These are phyloP conservation scores for Elegia similella DNA, from an alignment of 2,888 invertebrate genomes.

Conservation along the genomic window DNA sequence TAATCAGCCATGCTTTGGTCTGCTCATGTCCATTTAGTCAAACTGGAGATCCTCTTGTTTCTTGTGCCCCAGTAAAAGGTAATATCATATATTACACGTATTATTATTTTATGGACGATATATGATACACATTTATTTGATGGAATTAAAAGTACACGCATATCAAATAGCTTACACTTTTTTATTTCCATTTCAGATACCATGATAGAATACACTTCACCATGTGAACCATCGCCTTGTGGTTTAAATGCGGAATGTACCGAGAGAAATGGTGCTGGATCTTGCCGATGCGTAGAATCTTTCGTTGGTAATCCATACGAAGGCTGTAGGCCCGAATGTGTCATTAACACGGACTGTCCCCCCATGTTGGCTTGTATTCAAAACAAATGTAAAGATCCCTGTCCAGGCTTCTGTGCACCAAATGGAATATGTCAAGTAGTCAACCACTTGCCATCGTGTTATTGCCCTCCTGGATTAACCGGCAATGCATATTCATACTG, in stretches of 20 bases:
- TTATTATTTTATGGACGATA: too few relatives aligned
- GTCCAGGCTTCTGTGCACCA: slow-evolving; percentile 87
- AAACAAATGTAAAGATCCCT: slow-evolving; percentile 90
- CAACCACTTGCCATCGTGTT: slow-evolving; percentile 88
- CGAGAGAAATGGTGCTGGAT: slow-evolving; percentile 84
- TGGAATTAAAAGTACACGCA: too few relatives aligned
- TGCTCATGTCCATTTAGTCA: slow-evolving; percentile 83
- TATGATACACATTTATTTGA: too few relatives aligned
- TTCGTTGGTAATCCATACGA: slow-evolving; percentile 76
- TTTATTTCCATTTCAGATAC: slow-evolving; percentile 43
- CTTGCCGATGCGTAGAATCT: slow-evolving; percentile 85
- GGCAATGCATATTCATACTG: slow-evolving; percentile 88
- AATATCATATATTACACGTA: too few relatives aligned
- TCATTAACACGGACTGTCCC: slow-evolving; percentile 89
- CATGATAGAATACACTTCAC: slow-evolving; percentile 69
- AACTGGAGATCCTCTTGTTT: slow-evolving; percentile 85
- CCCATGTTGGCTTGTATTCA: slow-evolving; percentile 87
- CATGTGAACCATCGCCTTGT: slow-evolving; percentile 87
- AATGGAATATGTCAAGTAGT: slow-evolving; percentile 88
- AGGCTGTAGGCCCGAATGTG: slow-evolving; percentile 91
- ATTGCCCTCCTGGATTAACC: slow-evolving; percentile 84
- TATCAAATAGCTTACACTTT: not conserved
- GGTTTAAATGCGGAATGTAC: slow-evolving; percentile 84
- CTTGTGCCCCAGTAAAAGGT: slow-evolving; percentile 69
- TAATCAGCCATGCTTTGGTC: slow-evolving; percentile 87